Base-by-base conservation (phyloP, 23 tunicate species). In the Ciona savignyi region DNA sequence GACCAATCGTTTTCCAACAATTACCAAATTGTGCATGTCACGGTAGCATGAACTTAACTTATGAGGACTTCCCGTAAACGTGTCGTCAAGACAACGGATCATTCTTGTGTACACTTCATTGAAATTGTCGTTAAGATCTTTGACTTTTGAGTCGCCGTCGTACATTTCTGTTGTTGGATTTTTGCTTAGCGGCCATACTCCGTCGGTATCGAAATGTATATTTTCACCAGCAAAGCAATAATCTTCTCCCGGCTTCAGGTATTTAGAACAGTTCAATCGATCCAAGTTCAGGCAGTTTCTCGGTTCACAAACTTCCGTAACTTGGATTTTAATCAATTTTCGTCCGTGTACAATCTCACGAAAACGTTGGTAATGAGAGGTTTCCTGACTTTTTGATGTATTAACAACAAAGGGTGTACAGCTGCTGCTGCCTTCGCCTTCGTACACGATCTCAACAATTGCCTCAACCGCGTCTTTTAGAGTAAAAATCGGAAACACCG, bases 151-250 rank as follows among this genome's bases (percentile, higher is more conserved):
- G 49, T 62, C 74, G 67, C 67, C 2, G 20, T 11, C 22, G 35
- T 77, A 77, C 6, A 15, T 19, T 23, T 19, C 32, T 9, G 27
- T 9, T 35, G 49, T 26, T 0, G 81, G 81, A 67, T 77, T 77
- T 9, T 27, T 30, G 29, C 67, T 32, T n/a, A 77, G 34, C 2
- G 81, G 81, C 81, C 81, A 77, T 35, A 77, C 81, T 2, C 81
- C 81, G 30, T 77, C 63, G 4, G 49, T 34, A 61, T 77, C 49
- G 29, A 77, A 77, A 3, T 73, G 60, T 6, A 77, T 67, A 27
- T 49, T 26, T 19, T 77, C 31, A 19, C 81, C 81, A 1, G 56
- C 81, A 32, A 63, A 77, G 1, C 81, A 77, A 29, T 26, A 77
- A 3, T 21, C 15, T 19, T 27, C 49, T 63, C 27, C 33, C 6